Percentiles rank a stretch among this genome's conserved stretches.
These are phyloP conservation scores for Gallinago paraguaiae DNA, from an alignment of 2,113 vertebrate genomes.

Conservation along the genomic window DNA sequence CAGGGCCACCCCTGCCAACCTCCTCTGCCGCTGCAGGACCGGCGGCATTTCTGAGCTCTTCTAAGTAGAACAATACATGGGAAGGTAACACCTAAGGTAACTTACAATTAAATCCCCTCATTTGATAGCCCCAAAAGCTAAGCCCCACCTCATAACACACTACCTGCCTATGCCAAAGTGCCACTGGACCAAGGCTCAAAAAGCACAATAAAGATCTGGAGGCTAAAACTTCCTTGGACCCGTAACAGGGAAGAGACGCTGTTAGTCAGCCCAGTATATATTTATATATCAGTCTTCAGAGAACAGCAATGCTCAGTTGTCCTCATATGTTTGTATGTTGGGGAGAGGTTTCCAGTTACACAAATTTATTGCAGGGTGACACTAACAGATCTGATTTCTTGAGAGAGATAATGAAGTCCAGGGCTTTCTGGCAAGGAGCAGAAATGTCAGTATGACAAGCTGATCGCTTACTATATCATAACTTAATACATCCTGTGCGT, in stretches of 20 bases:
- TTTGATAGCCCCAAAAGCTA: neutral
- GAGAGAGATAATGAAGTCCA: slow-evolving; percentile 70
- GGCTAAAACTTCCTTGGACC: neutral
- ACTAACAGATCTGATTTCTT: slow-evolving; percentile 63
- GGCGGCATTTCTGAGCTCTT: neutral
- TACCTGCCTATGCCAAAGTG: neutral
- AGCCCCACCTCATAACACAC: neutral
- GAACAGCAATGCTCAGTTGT: slow-evolving; percentile 53
- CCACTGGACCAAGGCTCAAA: neutral
- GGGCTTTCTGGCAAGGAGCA: slow-evolving; percentile 55
- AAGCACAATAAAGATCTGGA: neutral
- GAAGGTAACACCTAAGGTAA: neutral
- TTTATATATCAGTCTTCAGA: slow-evolving; percentile 49
- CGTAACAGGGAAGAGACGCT: neutral
- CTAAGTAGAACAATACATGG: fast-evolving
- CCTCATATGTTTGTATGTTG: slow-evolving; percentile 1
- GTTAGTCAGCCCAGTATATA: neutral
- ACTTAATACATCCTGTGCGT: slow-evolving; percentile 72
- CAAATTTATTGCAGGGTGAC: slow-evolving; percentile 49
- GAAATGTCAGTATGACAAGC: slow-evolving; percentile 71
- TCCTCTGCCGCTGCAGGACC: neutral
- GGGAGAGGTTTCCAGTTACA: slow-evolving; percentile 67
- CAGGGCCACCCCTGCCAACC: neutral
- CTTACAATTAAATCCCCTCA: neutral
- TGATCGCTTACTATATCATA: slow-evolving; percentile 68